Evolutionary conservation across 2,797 vertebrate species (phyloP).

Genomic region (Melanotaenia nigrans): DNA sequence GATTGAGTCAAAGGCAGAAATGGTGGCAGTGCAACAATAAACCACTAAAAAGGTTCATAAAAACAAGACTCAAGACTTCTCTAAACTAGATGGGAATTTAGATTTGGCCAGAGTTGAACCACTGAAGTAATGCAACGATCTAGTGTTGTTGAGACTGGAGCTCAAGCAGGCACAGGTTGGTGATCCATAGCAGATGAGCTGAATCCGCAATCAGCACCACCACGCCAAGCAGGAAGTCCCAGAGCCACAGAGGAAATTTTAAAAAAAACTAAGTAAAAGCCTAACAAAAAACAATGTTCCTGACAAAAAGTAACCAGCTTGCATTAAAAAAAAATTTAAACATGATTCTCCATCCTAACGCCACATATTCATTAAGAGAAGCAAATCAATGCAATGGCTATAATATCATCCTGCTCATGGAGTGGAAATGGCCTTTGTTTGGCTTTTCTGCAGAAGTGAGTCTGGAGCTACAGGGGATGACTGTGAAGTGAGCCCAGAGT

Average conservation of each 20-base stretch:
- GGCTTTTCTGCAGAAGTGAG: conserved; percentile 33
- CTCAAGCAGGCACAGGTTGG: background rate
- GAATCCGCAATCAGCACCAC: background rate
- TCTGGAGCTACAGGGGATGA: conserved; percentile 31
- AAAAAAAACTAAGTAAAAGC: background rate
- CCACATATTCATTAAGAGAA: conserved; percentile 5
- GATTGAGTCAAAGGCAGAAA: background rate
- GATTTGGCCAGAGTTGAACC: background rate
- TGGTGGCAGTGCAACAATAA: background rate
- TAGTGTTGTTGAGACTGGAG: background rate
- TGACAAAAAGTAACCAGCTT: background rate
- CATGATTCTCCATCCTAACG: conserved; percentile 9
- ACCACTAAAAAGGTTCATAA: background rate
- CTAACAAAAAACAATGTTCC: background rate
- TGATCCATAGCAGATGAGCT: background rate
- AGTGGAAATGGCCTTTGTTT: conserved; percentile 42
- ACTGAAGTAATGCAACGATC: background rate
- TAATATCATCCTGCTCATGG: conserved; percentile 27
- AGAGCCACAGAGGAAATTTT: background rate
- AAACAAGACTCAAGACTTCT: background rate
- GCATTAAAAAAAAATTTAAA: background rate
- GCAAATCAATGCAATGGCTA: conserved; percentile 6
- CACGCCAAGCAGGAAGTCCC: background rate
- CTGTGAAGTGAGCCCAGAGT: conserved; percentile 21
- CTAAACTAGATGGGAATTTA: background rate